Conservation (phyloP, 2,113 vertebrate genomes). For the crab-eating macaque (Macaca fascicularis) region DNA sequence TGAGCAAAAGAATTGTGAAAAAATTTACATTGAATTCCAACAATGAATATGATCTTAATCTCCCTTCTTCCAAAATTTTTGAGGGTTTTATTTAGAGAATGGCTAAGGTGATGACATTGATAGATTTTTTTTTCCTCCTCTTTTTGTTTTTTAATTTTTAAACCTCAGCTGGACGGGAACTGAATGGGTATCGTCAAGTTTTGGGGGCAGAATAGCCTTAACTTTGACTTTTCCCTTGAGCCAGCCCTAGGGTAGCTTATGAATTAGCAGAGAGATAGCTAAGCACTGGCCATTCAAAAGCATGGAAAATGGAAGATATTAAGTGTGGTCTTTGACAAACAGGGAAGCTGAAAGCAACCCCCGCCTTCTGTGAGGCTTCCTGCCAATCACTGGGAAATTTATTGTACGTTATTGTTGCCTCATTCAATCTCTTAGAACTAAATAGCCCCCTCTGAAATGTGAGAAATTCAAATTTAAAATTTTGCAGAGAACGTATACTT, state of each 20-base stretch:
- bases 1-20: neutral
- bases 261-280: neutral
- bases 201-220: neutral
- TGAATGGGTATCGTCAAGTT: neutral
- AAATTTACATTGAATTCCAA: neutral
- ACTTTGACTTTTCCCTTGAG: neutral
- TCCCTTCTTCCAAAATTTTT: neutral
- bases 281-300: neutral
- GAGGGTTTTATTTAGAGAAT: neutral
- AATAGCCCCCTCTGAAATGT: neutral
- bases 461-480: neutral
- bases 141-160: neutral
- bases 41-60: neutral
- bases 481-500: neutral
- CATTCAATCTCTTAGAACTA: neutral
- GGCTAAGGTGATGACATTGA: neutral
- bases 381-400: neutral
- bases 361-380: neutral
- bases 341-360: neutral
- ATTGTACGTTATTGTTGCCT: neutral
- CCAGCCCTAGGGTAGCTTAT: neutral
- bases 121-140: neutral
- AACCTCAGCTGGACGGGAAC: neutral
- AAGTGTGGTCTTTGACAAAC: neutral
- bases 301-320: neutral